Base-by-base conservation (phyloP, 2,797 vertebrate species). In the Siniperca scherzeri region DNA sequence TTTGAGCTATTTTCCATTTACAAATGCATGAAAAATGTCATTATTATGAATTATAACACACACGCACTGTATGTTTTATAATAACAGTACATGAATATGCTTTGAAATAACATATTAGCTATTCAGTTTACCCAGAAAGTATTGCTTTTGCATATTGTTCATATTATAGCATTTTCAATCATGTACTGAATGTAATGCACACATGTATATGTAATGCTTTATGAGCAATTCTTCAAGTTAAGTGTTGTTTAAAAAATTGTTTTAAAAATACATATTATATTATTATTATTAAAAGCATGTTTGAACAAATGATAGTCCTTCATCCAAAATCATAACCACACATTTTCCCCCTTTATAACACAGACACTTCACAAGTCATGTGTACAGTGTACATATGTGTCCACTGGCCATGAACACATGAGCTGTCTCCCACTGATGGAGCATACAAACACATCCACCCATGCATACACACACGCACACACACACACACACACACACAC, bases 301-400 rank as follows among this genome's bases (percentile, higher is more conserved):
- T 61, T 81, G 68, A 78, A 70, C 4, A 1, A 68, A 57, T n/a
- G 21, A 74, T 22, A 19, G 71, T 55, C 56, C 44, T 73, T 56
- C 57, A 27, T 71, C 2, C 59, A 22, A 77, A 77, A 72, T 74
- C 36, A n/a, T 22, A 53, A 52, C 40, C 22, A 56, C 60, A 70
- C 19, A 53, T 75, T 77, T 25, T 71, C 36, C 25, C 59, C 10
- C 3, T 33, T 64, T 33, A 72, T 10, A 62, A 79, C 36, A 50
- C 64, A 62, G 27, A 73, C 48, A 83, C 78, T 48, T 68, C 52
- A 65, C 73, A 85, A 72, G 67, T 68, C 52, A 68, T 74, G 85
- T 81, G 36, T 70, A 36, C 42, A 42, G 53, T 38, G 27, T 36
- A 85, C 70, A 65, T 81, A 16, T 52, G 70, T 82, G 77, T 86